phyloP scores from a whole-genome alignment of 2,888 invertebrate genomes.

The Cephalotes varians region DNA sequence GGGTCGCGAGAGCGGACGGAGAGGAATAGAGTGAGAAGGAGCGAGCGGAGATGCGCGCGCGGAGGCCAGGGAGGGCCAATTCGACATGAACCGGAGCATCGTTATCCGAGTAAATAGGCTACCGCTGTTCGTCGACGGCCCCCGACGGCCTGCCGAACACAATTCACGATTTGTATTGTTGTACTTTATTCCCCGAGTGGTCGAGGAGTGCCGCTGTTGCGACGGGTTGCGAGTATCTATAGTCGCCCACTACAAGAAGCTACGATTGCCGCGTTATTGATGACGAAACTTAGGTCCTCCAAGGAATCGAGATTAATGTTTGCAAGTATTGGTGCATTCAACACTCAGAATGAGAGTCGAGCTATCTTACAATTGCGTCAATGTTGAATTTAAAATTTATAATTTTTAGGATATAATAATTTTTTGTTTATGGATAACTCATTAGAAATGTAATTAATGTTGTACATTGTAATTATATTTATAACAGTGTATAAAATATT shows the following conservation, averaged over 20 bases:
- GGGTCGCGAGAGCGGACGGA: constrained; percentile 70
- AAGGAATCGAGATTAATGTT: constrained; percentile 65
- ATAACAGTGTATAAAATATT: background rate
- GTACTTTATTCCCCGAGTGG: constrained; percentile 77
- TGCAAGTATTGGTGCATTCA: background rate
- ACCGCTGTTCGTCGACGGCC: constrained; percentile 74
- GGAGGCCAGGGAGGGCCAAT: constrained; percentile 68
- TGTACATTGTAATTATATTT: background rate
- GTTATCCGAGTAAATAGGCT: constrained; percentile 84
- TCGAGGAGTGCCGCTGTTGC: constrained; percentile 63
- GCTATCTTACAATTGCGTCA: background rate
- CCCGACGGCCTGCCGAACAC: constrained; percentile 77
- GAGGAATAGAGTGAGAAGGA: constrained; percentile 50
- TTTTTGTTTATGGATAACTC: background rate
- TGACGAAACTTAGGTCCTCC: constrained; percentile 63
- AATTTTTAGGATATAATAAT: background rate
- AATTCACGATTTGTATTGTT: constrained; percentile 81
- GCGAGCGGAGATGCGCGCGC: constrained; percentile 49
- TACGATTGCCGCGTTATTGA: constrained; percentile 62
- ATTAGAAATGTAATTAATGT: background rate
- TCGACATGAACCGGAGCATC: constrained; percentile 81
- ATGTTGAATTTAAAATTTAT: background rate
- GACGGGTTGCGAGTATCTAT: constrained; percentile 60
- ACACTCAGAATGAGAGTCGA: background rate
- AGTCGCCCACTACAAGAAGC: constrained; percentile 64